Conservation (phyloP, 2,797 vertebrate genomes). For the Cuculus canorus region DNA sequence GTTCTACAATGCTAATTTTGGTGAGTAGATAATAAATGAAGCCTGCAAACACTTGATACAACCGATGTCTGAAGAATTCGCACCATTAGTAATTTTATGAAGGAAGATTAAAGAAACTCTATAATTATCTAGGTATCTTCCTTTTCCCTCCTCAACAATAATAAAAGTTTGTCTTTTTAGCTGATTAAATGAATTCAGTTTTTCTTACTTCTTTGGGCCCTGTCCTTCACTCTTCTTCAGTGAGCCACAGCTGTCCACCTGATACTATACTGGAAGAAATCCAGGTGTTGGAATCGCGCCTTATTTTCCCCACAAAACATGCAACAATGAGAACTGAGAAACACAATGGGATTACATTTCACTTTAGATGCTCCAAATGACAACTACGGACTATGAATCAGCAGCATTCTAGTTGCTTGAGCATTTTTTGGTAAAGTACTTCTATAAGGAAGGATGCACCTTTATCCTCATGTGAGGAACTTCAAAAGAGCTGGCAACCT, state of each 20-base stretch:
- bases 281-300: neutral
- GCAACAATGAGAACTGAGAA: neutral
- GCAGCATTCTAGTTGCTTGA: neutral
- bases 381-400: neutral
- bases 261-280: neutral
- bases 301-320: neutral
- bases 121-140: constrained; percentile 61
- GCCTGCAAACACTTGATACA: constrained; percentile 70
- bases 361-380: constrained; percentile 12
- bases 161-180: constrained; percentile 91
- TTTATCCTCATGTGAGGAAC: neutral
- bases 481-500: neutral
- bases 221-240: neutral
- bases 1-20: constrained; percentile 78
- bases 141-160: constrained; percentile 59
- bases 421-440: neutral
- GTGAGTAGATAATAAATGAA: constrained; percentile 68
- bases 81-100: constrained; percentile 66
- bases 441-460: neutral
- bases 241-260: neutral
- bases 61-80: constrained; percentile 68
- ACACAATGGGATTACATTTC: neutral
- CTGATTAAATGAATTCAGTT: constrained; percentile 82
- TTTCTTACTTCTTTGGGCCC: constrained; percentile 78
- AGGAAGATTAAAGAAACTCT: constrained; percentile 50